Conservation (phyloP, 1,140 invertebrate species). For the Branchinecta lynchi region DNA sequence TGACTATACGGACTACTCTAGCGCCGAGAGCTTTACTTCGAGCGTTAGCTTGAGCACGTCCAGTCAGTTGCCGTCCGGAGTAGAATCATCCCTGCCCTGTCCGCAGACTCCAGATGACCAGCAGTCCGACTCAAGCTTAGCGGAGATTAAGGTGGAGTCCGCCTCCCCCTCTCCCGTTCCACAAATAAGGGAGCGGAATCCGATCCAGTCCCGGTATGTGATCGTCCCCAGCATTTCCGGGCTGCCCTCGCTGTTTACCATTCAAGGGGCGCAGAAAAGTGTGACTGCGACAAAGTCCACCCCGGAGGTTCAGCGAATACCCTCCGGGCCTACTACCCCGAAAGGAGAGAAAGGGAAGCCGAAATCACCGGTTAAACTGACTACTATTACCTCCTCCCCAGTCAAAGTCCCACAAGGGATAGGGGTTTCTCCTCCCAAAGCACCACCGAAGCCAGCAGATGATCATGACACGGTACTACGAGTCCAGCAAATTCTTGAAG, state of each 20-base stretch:
- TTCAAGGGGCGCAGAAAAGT: background rate
- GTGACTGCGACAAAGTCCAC: background rate
- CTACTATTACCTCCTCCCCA: background rate
- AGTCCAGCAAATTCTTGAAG: background rate
- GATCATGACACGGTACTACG: constrained; percentile 2
- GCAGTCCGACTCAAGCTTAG: background rate
- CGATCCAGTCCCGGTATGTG: background rate
- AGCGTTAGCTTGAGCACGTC: background rate
- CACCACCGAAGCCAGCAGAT: background rate
- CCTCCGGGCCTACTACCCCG: background rate
- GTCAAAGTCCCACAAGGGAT: background rate
- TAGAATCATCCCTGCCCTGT: background rate
- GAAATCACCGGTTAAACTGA: background rate
- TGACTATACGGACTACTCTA: background rate
- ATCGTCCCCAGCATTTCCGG: background rate
- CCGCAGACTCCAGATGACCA: background rate
- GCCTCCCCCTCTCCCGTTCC: background rate
- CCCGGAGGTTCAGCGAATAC: background rate
- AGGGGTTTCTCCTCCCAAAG: background rate
- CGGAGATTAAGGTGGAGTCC: background rate
- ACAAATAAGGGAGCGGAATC: background rate
- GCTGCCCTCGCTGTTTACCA: background rate
- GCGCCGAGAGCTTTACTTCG: background rate
- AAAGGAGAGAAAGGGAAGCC: background rate
- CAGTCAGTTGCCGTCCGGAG: background rate